Evolutionary conservation across 2,888 invertebrate genomes (phyloP), one percentile per base, ranked within the genome.

Genomic region (Conomelus anceps): DNA sequence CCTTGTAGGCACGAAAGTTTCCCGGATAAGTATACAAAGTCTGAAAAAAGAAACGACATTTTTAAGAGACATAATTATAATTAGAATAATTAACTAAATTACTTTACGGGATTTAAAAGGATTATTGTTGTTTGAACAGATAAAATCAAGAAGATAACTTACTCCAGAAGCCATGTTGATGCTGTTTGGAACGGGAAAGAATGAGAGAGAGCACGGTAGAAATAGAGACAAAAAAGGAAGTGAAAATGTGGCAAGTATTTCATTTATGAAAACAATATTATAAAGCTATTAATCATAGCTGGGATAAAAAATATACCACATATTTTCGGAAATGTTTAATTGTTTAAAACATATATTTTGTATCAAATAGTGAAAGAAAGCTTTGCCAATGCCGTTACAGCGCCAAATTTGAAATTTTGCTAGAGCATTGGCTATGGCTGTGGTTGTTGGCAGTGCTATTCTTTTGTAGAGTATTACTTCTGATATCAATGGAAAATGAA

Each of bases 1-100:
- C 98, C 95, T 99, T 99, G 94, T 97, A 98, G 92, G 99, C 98
- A 94, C 99, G 97, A 95, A 99, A 99, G 95, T 99, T 99, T 94
- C 98, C 98, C 92, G 98, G 97, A 95, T 98, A 98, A 94, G 99
- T 99, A 95, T 98, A 99, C 93, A 99, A 96, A 94, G 98, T 99
- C 98, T 98, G 95, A 93, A 95, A 91, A 88, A 41, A 86, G 85
- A 88, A 86, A 85, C 22, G 17, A 17, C 86, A 26, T 23, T 88
- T 85, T 63, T 84, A 20, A 11, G 22, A 26, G 13, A 22, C 63
- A 63, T 22, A 7, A 24, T 23, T 20, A 20, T 86, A 23, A 13
- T 22, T 41, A 63, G 4, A 63, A 63, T 26, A 34, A 86, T 11
- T 24, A 90, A 29, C 22, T 88, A 26, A 89, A 41, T 63, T 6